Evolutionary conservation across 2,797 vertebrate genomes (phyloP).

Genomic region (Chromis chromis): DNA sequence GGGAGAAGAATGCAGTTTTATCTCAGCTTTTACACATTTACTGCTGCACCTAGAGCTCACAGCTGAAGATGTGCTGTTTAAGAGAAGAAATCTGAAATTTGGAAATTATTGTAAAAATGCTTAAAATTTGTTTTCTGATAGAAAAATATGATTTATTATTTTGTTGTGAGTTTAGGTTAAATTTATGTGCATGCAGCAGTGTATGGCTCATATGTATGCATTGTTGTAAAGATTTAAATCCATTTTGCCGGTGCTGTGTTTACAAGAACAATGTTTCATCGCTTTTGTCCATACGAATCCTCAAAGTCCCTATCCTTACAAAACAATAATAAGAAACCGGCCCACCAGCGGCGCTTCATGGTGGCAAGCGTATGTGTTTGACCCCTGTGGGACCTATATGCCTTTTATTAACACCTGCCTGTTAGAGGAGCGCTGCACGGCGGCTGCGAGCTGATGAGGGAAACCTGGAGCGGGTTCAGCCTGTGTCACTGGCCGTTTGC

Average conservation of each 20-base stretch:
- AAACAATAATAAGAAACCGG: constrained; percentile 81
- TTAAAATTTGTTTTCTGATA: background rate
- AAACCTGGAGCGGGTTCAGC: constrained; percentile 97
- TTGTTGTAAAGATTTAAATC: constrained; percentile 62
- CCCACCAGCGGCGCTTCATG: constrained; percentile 78
- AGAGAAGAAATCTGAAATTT: background rate
- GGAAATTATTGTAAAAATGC: constrained; percentile 1
- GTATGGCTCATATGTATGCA: constrained; percentile 54
- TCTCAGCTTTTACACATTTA: constrained; percentile 8
- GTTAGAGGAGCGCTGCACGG: constrained; percentile 91
- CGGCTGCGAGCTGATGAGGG: constrained; percentile 97
- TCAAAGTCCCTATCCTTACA: constrained; percentile 74
- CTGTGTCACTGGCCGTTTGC: constrained; percentile 99
- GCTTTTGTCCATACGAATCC: constrained; percentile 74
- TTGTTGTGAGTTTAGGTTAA: constrained; percentile 23
- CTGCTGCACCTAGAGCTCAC: background rate
- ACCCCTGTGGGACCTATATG: constrained; percentile 92
- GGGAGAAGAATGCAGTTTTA: background rate
- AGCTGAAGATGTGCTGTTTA: background rate
- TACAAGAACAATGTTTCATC: constrained; percentile 72
- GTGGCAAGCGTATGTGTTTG: constrained; percentile 85
- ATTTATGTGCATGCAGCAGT: constrained; percentile 35
- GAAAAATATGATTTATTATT: constrained; percentile 23
- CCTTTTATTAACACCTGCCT: constrained; percentile 99
- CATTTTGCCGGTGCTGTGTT: constrained; percentile 68